Evolutionary conservation across 2,797 vertebrate species (phyloP), one percentile per base, ranked within the genome.

Genomic region (Scolopax bukidnonensis): DNA sequence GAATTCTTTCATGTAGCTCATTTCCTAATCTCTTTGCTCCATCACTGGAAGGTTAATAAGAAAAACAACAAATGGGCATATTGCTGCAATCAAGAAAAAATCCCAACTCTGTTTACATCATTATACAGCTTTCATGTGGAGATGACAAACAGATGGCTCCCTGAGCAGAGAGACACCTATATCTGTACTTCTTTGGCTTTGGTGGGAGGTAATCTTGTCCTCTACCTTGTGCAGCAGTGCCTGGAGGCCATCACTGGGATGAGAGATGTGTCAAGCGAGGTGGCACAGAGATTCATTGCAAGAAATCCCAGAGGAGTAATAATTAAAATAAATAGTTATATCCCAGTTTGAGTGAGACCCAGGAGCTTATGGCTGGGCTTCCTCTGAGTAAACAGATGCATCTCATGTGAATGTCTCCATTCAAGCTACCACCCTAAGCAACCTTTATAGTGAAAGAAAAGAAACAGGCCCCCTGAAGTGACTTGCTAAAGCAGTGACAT

Each of bases 11-110:
- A 88, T 95, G 87, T 32, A 27, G 48, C 74, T 93, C 54, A 5
- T 90, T 95, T 90, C 94, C 91, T 88, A 91, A 93, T 96, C 89
- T 96, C 48, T 32, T 16, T 19, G 51, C 90, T 94, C 92, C 82
- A 78, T 93, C 86, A 11, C 64, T 69, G 78, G 36, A 56, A 93
- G 92, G 68, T 95, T 95, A 84, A 93, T 82, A 45, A 84, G 94
- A 74, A 93, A 87, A 93, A 87, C 45, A 91, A 86, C 43, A 53
- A 85, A 70, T 33, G 68, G 71, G 53, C 74, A 87, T 68, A 54
- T 87, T 93, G 73, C 84, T 60, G 78, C 92, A 90, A 94, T 93
- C 88, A 71, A 77, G 78, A 33, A 92, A 59, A 77, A 54, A 85
- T 71, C 81, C 80, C 61, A 16, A 1, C 3, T 45, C 77, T 87